Conservation (phyloP, 2,113 vertebrate species). For the Willisornis vidua region DNA sequence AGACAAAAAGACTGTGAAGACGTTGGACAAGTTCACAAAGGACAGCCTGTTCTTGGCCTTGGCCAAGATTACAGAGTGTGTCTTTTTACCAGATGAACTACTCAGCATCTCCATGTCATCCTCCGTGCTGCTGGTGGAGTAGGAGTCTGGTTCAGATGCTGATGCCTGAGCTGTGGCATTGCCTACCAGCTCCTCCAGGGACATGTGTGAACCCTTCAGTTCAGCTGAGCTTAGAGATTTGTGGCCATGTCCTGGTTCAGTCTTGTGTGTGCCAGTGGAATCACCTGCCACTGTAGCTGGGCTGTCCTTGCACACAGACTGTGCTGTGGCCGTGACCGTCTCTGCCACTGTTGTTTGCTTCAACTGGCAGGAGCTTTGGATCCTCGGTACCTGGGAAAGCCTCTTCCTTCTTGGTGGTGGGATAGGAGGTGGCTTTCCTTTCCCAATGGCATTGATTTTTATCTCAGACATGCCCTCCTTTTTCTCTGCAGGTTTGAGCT, state of each 20-base stretch:
- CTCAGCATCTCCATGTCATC: slow-evolving; percentile 81
- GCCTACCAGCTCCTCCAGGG: slow-evolving; percentile 79
- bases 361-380: neutral
- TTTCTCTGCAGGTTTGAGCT: neutral
- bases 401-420: slow-evolving; percentile 83
- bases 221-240: slow-evolving; percentile 16
- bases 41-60: slow-evolving; percentile 88
- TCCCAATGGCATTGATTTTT: neutral
- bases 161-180: slow-evolving; percentile 6
- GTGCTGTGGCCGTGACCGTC: accelerated
- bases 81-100: slow-evolving; percentile 75
- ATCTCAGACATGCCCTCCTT: neutral
- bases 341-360: neutral
- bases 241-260: neutral
- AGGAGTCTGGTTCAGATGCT: slow-evolving; percentile 83
- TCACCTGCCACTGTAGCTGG: neutral
- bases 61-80: slow-evolving; percentile 84
- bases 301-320: neutral
- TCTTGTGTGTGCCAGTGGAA: neutral
- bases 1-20: slow-evolving; percentile 88
- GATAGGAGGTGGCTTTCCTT: slow-evolving; percentile 69
- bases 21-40: slow-evolving; percentile 79
- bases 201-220: slow-evolving; percentile 72
- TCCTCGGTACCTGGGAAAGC: neutral
- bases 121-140: slow-evolving; percentile 91